Evolutionary conservation across 2,113 vertebrate species (phyloP).

Genomic region (Engraulis encrasicolus): DNA sequence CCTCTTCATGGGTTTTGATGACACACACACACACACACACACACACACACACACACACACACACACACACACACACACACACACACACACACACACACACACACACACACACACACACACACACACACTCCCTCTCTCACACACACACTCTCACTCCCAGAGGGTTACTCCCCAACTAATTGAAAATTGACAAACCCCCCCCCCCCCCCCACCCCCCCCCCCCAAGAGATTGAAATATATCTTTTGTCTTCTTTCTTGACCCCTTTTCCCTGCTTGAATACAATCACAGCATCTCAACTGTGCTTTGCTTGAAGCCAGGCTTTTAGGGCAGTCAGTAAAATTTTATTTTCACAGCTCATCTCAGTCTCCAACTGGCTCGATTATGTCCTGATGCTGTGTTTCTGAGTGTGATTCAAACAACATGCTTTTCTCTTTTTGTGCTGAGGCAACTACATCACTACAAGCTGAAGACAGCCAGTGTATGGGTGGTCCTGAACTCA

Average conservation of each 20-base stretch:
- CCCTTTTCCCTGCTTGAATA: neutral
- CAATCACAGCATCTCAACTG: neutral
- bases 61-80: too few species aligned
- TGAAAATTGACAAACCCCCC: neutral
- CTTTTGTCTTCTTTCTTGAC: neutral
- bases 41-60: too few species aligned
- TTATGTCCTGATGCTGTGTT: neutral
- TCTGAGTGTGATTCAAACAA: neutral
- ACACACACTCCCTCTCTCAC: too few species aligned
- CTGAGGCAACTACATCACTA: neutral
- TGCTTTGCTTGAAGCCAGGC: neutral
- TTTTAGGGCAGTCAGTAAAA: neutral
- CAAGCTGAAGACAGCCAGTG: slow-evolving; percentile 19
- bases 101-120: too few species aligned
- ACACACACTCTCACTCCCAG: neutral
- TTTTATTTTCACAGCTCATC: neutral
- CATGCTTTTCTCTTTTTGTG: neutral
- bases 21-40: too few species aligned
- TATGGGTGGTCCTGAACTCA: slow-evolving; percentile 38
- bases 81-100: too few species aligned
- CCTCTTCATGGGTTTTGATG: neutral
- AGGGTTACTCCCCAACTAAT: neutral
- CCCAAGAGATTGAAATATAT: neutral
- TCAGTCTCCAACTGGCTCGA: neutral
- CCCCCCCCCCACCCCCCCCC: neutral